Conservation (phyloP, 2,888 invertebrate genomes). For the Oscheius sp. region DNA sequence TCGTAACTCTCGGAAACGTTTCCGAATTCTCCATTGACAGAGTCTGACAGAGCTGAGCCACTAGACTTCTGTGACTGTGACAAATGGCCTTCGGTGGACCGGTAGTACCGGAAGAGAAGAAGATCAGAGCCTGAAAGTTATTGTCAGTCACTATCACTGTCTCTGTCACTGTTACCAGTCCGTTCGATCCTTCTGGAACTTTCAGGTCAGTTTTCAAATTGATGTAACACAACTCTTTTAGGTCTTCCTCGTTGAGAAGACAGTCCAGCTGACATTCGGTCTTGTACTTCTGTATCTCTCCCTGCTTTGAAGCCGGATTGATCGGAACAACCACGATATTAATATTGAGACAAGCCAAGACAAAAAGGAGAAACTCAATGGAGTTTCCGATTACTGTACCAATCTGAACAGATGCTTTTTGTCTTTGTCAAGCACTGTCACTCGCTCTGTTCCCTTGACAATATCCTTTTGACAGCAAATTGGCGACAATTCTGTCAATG, state of each 20-base stretch:
- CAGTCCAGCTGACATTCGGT: conserved; percentile 34
- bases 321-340: conserved; percentile 50
- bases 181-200: neutral
- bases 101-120: conserved; percentile 68
- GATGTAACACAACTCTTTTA: neutral
- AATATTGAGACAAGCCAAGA: conserved; percentile 43
- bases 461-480: neutral
- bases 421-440: neutral
- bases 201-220: neutral
- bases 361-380: conserved; percentile 42
- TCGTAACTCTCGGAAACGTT: conserved; percentile 28
- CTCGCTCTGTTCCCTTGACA: conserved; percentile 1
- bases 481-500: neutral
- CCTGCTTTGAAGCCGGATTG: conserved; percentile 60
- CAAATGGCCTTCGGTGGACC: conserved; percentile 61
- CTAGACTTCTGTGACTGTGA: conserved; percentile 50
- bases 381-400: conserved; percentile 50
- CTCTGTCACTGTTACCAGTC: neutral
- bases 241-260: conserved; percentile 12
- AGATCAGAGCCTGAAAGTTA: conserved; percentile 51
- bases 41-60: conserved; percentile 33
- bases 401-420: conserved; percentile 22
- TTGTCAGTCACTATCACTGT: neutral
- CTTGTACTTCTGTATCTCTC: conserved; percentile 52
- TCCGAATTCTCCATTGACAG: neutral